Conservation (phyloP, 2,888 invertebrate species). For the Harpalus rubripes region DNA sequence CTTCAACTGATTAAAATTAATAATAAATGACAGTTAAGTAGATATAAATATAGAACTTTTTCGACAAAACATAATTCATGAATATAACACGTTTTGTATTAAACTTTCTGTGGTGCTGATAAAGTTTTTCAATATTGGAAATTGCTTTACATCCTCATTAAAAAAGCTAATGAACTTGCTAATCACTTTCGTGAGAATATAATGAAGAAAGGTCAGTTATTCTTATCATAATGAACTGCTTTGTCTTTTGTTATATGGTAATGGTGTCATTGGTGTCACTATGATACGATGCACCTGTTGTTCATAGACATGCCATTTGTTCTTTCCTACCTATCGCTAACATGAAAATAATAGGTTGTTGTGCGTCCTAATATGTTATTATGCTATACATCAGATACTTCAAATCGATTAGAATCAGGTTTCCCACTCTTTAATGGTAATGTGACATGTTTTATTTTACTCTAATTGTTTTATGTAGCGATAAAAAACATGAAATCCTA, state of each 20-base stretch:
- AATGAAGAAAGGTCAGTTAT: not conserved
- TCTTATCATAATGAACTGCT: not conserved
- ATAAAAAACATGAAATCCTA: not conserved
- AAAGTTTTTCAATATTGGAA: not conserved
- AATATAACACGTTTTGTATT: no score
- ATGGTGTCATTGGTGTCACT: not conserved
- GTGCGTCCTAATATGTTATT: not conserved
- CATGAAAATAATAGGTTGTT: not conserved
- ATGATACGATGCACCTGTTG: conserved; percentile 3
- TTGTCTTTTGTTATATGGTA: not conserved
- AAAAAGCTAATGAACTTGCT: not conserved
- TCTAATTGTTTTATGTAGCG: no score
- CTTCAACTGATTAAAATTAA: no score
- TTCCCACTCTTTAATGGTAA: no score
- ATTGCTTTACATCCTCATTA: not conserved
- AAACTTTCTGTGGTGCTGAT: no score
- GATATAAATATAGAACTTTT: no score
- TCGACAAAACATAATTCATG: no score
- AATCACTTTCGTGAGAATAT: not conserved
- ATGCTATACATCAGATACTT: not conserved
- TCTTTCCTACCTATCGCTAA: not conserved
- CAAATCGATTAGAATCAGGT: not conserved
- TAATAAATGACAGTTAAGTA: no score
- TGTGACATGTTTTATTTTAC: not conserved
- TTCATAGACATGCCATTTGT: conserved; percentile 6